Percentiles rank a stretch among this genome's conserved stretches.
These are phyloP conservation scores for Drosophila macrospina DNA, from an alignment of 2,888 invertebrate species.

Conservation along the genomic window DNA sequence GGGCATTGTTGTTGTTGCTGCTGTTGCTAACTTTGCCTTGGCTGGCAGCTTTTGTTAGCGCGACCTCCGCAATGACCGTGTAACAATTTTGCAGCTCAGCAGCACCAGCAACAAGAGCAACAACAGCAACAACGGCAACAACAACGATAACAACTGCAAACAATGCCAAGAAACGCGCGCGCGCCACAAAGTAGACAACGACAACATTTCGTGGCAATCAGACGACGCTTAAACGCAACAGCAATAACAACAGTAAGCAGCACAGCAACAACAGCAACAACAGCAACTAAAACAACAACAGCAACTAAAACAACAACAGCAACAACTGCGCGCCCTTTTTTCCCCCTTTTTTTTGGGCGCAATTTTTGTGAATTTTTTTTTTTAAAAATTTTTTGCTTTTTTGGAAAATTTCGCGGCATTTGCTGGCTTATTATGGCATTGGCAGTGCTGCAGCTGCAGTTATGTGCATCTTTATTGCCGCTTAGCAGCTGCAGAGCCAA, in stretches of 20 bases:
- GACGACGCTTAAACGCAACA: constrained; percentile 55
- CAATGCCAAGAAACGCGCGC: constrained; percentile 72
- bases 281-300: constrained; percentile 14
- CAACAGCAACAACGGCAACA: constrained; percentile 27
- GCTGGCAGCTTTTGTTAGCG: constrained; percentile 61
- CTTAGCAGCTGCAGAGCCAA: constrained; percentile 21
- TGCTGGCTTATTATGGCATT: constrained; percentile 15
- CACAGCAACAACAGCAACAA: constrained; percentile 11
- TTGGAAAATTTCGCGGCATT: constrained; percentile 18
- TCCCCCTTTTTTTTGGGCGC: neutral
- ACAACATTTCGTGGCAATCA: constrained; percentile 52
- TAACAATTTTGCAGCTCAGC: constrained; percentile 74
- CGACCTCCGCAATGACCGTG: constrained; percentile 81
- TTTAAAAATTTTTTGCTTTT: constrained; percentile 25
- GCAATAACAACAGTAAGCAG: constrained; percentile 19
- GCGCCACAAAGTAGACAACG: constrained; percentile 62
- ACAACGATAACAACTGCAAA: constrained; percentile 31
- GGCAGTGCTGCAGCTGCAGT: constrained; percentile 21
- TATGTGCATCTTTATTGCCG: constrained; percentile 44
- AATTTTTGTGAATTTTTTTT: constrained; percentile 21
- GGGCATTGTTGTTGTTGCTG: constrained; percentile 17
- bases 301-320: constrained; percentile 22
- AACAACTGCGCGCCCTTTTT: constrained; percentile 56
- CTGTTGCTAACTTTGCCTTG: constrained; percentile 56
- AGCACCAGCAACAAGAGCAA: constrained; percentile 15